Conservation (phyloP, 1,140 invertebrate species). For the Drosophila cardini region DNA sequence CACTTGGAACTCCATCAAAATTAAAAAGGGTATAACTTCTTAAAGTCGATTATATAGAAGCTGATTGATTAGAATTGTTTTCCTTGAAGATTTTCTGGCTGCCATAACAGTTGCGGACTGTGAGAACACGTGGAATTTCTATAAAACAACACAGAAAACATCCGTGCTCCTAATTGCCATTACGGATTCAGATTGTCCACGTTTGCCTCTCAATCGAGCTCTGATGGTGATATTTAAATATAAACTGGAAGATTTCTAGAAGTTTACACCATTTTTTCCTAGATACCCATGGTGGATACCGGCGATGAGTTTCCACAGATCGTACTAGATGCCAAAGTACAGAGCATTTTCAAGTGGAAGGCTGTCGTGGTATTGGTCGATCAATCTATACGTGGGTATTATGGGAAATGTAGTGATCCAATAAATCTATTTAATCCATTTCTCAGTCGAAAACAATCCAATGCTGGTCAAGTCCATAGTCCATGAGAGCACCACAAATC, state of each 20-base stretch:
- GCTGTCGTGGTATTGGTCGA: conserved; percentile 89
- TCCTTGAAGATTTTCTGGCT: conserved; percentile 87
- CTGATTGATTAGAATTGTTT: background rate
- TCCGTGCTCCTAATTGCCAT: conserved; percentile 89
- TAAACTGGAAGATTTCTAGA: background rate
- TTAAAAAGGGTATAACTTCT: conserved; percentile 87
- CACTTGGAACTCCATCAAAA: conserved; percentile 87
- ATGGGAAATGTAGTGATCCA: background rate
- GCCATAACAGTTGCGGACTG: conserved; percentile 90
- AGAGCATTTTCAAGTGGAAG: conserved; percentile 88
- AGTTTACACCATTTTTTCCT: background rate
- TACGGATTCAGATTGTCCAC: conserved; percentile 89
- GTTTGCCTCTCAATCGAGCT: conserved; percentile 87
- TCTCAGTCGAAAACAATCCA: conserved; percentile 63
- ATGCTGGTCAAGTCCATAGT: conserved; percentile 72
- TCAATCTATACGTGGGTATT: conserved; percentile 88
- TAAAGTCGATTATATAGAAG: background rate
- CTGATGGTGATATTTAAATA: conserved; percentile 86
- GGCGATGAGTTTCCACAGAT: conserved; percentile 91
- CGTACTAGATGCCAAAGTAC: conserved; percentile 89
- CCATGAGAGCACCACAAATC: conserved; percentile 73
- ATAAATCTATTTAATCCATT: background rate
- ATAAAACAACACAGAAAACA: conserved; percentile 86
- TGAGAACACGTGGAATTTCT: conserved; percentile 89
- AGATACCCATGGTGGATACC: conserved; percentile 87